Base-by-base conservation (phyloP, 2,797 vertebrate genomes). In the Uromys caudimaculatus region DNA sequence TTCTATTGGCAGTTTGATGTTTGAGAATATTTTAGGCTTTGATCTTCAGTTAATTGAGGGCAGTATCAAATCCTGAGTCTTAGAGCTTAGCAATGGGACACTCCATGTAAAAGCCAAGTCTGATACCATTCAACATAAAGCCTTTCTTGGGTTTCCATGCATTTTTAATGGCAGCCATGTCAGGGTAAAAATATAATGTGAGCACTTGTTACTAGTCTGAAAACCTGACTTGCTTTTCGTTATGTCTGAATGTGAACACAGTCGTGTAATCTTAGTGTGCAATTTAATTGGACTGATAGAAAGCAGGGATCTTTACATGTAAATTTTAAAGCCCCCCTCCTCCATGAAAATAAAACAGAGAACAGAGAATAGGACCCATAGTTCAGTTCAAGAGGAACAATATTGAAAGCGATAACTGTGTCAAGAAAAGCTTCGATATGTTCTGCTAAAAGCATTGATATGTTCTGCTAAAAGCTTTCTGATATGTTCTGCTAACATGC, bases 161-260 rank as follows among this genome's bases (percentile, higher is more conserved):
- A 86, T 2, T 83, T 92, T 95, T 47, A 89, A 62, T 62, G 38
- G 19, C 76, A 76, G 41, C 10, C 19, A 67, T 62, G 27, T 17
- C 7, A 78, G 4, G 76, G 29, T 1, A 89, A 81, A 81, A 8
- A n/a, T 91, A 82, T 60, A 89, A 4, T 14, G 3, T 84, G 52
- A 95, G 4, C 7, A 60, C 10, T 73, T 88, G 24, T 29, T 76
- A 19, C 69, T 83, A 93, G 93, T 58, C 62, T 73, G 19, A 79
- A 9, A 92, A 81, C 1, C 3, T 50, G 17, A 69, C 89, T 95
- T 93, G 35, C 41, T 91, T 87, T 95, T 76, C 29, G 60, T 52
- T 87, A 67, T 76, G 17, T 56, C 54, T 75, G 38, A 94, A 86
- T 78, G 47, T 85, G 76, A 81, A 94, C 84, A 91, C n/a, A 76